These are phyloP conservation scores for Podiceps cristatus DNA, from an alignment of 2,113 vertebrate species.

Conservation along the genomic window DNA sequence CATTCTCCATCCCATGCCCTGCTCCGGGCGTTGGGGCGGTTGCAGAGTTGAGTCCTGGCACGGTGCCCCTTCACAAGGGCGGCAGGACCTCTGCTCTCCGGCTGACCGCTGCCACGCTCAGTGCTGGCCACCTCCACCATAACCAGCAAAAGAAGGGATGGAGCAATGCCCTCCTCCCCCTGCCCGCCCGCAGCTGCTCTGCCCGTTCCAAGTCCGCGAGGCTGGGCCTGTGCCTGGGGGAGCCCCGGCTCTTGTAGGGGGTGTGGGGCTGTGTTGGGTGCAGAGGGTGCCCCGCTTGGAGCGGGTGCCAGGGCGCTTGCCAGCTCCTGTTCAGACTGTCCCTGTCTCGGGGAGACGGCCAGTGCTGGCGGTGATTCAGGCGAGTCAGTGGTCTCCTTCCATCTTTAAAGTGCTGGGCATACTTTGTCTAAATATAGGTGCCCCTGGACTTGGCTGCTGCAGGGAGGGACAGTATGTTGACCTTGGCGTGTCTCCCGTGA, in stretches of 20 bases:
- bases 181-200: not conserved
- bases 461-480: slow-evolving; percentile 49
- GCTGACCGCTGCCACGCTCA: rapidly evolving
- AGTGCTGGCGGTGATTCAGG: not conserved
- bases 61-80: rapidly evolving
- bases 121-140: not conserved
- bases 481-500: slow-evolving; percentile 48
- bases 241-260: not conserved
- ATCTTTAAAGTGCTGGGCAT: slow-evolving; percentile 48
- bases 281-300: not conserved
- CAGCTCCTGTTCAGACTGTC: not conserved
- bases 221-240: not conserved
- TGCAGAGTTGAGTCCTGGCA: not conserved
- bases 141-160: not conserved
- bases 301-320: rapidly evolving
- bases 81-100: not conserved
- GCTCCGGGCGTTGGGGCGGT: not conserved
- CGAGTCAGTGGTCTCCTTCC: slow-evolving; percentile 38
- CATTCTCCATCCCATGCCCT: not conserved
- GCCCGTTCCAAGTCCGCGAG: not conserved
- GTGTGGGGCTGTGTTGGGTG: not conserved
- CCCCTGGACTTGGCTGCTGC: slow-evolving; percentile 25
- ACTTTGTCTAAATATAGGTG: slow-evolving; percentile 76
- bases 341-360: not conserved
- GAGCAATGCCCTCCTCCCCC: not conserved